phyloP scores from a whole-genome alignment of 2,113 vertebrate genomes.

The Ctenodactylus gundi region DNA sequence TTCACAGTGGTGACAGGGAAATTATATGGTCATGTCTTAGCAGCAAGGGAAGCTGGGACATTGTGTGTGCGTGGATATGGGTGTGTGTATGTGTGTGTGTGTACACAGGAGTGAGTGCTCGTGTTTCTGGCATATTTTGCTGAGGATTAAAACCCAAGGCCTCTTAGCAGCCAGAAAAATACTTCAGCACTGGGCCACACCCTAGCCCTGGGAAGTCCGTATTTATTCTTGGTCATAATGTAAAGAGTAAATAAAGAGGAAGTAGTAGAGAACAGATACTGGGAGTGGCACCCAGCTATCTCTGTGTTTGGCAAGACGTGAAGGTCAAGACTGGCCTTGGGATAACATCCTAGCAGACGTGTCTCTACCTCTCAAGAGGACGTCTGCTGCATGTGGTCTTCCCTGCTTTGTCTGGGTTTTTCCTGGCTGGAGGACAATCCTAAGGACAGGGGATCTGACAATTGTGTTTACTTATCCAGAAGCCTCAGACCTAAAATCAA shows the following conservation, averaged over 20 bases:
- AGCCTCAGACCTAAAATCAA: not conserved
- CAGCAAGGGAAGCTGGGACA: not conserved
- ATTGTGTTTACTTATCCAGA: not conserved
- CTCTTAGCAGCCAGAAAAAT: not conserved
- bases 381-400: not conserved
- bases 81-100: not conserved
- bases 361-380: not conserved
- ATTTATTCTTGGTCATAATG: not conserved
- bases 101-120: too few species aligned
- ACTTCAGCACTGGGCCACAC: not conserved
- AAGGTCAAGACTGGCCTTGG: not conserved
- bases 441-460: not conserved
- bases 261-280: not conserved
- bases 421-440: not conserved
- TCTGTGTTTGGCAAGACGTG: not conserved
- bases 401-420: not conserved
- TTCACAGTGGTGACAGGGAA: not conserved
- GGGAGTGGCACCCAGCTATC: not conserved
- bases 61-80: not conserved
- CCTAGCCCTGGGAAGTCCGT: not conserved
- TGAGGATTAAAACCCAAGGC: not conserved
- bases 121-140: too few species aligned
- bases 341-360: not conserved
- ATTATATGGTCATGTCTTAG: not conserved
- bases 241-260: not conserved